Evolutionary conservation across 2,888 invertebrate species (phyloP).

Genomic region (Lasioglossum malachurum): DNA sequence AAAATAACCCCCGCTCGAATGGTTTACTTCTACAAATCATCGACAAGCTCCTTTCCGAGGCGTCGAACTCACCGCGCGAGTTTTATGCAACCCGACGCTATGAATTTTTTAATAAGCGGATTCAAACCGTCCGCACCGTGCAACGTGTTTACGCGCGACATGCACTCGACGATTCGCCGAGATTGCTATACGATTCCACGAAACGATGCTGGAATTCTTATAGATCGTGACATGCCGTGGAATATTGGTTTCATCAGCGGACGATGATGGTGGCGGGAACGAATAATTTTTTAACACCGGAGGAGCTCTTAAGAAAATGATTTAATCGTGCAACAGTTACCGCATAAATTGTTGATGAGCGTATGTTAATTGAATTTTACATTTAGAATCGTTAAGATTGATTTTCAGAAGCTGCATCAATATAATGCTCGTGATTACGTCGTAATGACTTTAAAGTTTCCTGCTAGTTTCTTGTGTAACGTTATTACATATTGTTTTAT

Average conservation of each 20-base stretch:
- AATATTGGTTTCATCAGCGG: not conserved
- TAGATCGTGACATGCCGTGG: slow-evolving; percentile 6
- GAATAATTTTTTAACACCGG: not conserved
- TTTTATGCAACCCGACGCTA: not conserved
- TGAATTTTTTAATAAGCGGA: not conserved
- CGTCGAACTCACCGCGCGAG: not conserved
- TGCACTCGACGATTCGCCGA: slow-evolving; percentile 21
- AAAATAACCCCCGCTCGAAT: slow-evolving; percentile 57
- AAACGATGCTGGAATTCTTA: slow-evolving; percentile 31
- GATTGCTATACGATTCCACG: slow-evolving; percentile 27
- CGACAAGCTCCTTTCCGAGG: not conserved
- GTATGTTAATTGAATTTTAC: not conserved
- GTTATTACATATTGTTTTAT: not conserved
- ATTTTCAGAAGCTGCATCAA: not conserved
- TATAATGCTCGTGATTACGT: not conserved
- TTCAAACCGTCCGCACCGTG: slow-evolving; percentile 14
- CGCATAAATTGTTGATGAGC: not conserved
- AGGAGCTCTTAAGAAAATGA: not conserved
- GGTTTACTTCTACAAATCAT: not conserved
- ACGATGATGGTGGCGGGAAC: not conserved
- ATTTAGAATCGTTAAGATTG: not conserved
- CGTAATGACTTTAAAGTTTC: not conserved
- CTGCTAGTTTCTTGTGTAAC: not conserved
- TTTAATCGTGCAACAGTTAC: not conserved
- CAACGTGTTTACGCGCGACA: slow-evolving; percentile 39